Evolutionary conservation across 2,888 invertebrate species (phyloP).

Genomic region (Pyrochroa serraticornis): DNA sequence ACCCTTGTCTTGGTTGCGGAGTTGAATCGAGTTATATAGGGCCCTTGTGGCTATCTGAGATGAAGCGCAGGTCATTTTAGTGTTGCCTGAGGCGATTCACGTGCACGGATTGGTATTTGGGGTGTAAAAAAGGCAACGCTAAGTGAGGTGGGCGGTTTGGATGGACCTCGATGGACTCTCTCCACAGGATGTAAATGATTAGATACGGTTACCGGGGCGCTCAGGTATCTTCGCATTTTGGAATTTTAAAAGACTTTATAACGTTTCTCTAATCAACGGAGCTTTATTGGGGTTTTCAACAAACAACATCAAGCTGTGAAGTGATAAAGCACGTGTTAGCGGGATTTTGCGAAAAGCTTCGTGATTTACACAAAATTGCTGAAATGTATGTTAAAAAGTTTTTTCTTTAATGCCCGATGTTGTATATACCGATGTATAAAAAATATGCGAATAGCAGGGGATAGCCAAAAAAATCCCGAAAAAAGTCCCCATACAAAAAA

Average conservation of each 20-base stretch:
- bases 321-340: too few relatives aligned
- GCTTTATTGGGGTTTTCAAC: not conserved
- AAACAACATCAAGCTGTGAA: too few relatives aligned
- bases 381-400: too few relatives aligned
- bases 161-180: slow-evolving; percentile 4
- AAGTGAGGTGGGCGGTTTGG: slow-evolving; percentile 50
- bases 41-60: slow-evolving; percentile 17
- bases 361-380: too few relatives aligned
- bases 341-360: too few relatives aligned
- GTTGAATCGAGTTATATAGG: not conserved
- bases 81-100: slow-evolving; percentile 55
- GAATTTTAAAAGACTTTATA: slow-evolving; percentile 10
- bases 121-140: slow-evolving; percentile 53
- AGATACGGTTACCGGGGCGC: slow-evolving; percentile 46
- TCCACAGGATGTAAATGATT: slow-evolving; percentile 54
- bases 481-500: too few relatives aligned
- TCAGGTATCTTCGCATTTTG: slow-evolving; percentile 33
- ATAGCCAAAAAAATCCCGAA: too few relatives aligned
- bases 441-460: too few relatives aligned
- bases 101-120: slow-evolving; percentile 51
- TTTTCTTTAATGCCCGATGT: too few relatives aligned
- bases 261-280: not conserved
- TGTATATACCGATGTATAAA: too few relatives aligned
- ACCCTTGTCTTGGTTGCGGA: slow-evolving; percentile 10
- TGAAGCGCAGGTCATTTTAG: slow-evolving; percentile 34